Conservation (phyloP, 2,113 vertebrate species). For the Tor tambroides region DNA sequence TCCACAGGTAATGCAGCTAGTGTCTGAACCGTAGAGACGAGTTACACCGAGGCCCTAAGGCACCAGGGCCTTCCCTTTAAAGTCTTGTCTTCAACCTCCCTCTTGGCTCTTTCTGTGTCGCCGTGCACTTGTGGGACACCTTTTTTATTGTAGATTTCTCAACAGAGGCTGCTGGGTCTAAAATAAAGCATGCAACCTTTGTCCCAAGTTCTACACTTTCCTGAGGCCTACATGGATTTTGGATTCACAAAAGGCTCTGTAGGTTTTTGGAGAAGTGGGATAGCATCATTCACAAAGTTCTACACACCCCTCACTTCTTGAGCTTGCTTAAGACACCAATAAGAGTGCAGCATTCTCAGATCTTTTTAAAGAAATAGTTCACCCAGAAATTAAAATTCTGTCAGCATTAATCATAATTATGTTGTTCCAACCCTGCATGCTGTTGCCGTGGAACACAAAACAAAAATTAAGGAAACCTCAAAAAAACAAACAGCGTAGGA, state of each 20-base stretch:
- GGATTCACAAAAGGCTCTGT: background rate
- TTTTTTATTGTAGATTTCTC: slow-evolving; percentile 8
- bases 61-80: slow-evolving; percentile 24
- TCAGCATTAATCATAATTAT: background rate
- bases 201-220: background rate
- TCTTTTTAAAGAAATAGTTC: background rate
- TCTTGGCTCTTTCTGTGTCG: slow-evolving; percentile 10
- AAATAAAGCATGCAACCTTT: background rate
- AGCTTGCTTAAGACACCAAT: background rate
- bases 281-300: background rate
- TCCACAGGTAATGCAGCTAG: slow-evolving; percentile 61
- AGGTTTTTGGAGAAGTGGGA: background rate
- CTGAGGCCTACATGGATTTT: background rate
- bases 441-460: background rate
- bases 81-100: slow-evolving; percentile 19
- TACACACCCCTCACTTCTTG: background rate
- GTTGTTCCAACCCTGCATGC: background rate
- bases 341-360: background rate
- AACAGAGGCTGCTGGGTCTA: background rate
- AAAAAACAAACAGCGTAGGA: background rate
- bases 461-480: background rate
- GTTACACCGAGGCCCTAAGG: slow-evolving; percentile 25
- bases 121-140: background rate
- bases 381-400: background rate
- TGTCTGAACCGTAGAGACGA: slow-evolving; percentile 54